Base-by-base conservation (phyloP, 1,140 invertebrate species). In the Drosophila nigromelanica region DNA sequence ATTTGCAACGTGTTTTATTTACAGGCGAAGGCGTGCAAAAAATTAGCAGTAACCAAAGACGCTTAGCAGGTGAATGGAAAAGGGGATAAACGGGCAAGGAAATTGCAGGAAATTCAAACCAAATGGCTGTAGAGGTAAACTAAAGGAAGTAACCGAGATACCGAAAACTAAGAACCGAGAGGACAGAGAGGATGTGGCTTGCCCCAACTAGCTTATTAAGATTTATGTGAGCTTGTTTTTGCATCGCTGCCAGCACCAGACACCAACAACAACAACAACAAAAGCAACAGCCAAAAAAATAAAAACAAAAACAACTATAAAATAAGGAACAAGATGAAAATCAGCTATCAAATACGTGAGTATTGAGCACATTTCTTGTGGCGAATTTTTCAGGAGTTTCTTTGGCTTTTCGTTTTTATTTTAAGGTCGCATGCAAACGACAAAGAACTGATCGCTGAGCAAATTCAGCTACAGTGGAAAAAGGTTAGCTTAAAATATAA, bases 1-100 rank as follows among this genome's bases (percentile, higher is more conserved):
- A 76, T 73, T 82, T 63, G 78, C 72, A 87, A 82, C 76, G 79
- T 86, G 76, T 78, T 76, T 89, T 86, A 89, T 89, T 86, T 86
- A 78, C 82, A 67, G 81, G 54, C 54, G 47, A 69, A 50, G 72
- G 78, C 76, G 82, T 78, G 78, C 66, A 86, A 86, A 86, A 86
- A 86, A 86, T 86, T 87, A 82, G 78, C 74, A 81, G 66, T 48
- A 55, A 40, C 18, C 3, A 14, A 15, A 52, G 40, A 10, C 27
- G 51, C 45, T 21, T 7, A 42, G 30, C 14, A 51, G n/a, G 21
- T 10, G n/a, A 33, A 5, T 5, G 51, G 12, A n/a, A 45, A 5
- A 14, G 21, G 42, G 14, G 8, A n/a, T 5, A 11, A 11, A 14
- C 12, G 27, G 12, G 14, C n/a, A 7, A 37, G 21, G 30, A 11